These are phyloP conservation scores for Euclidia mi DNA, from an alignment of 2,888 invertebrate species.

Conservation along the genomic window DNA sequence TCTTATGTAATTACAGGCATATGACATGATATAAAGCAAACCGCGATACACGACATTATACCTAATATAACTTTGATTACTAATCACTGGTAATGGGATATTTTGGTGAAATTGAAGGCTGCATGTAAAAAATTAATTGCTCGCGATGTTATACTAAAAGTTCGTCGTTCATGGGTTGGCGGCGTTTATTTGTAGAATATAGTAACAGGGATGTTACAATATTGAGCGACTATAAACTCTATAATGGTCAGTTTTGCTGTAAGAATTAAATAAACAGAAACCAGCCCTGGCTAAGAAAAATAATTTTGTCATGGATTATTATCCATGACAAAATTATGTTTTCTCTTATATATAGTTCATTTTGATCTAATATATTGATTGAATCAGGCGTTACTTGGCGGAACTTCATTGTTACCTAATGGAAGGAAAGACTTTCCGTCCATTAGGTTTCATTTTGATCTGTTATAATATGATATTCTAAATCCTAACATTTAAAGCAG, in stretches of 20 bases:
- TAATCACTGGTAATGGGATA: constrained; percentile 72
- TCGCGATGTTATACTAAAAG: constrained; percentile 6
- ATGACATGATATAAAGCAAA: constrained; percentile 64
- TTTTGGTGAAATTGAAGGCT: constrained; percentile 46
- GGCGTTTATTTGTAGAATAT: constrained; percentile 21
- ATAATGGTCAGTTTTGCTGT: neutral
- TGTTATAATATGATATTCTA: too few relatives aligned
- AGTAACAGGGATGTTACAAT: constrained; percentile 20
- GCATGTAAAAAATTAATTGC: constrained; percentile 27
- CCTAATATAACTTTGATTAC: constrained; percentile 75
- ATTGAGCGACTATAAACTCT: constrained; percentile 5
- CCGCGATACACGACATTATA: constrained; percentile 63
- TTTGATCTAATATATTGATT: too few relatives aligned
- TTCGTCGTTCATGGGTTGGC: neutral
- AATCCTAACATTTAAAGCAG: too few relatives aligned
- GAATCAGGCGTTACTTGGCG: too few relatives aligned
- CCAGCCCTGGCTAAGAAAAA: too few relatives aligned
- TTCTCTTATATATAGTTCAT: too few relatives aligned
- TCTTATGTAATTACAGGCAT: constrained; percentile 52
- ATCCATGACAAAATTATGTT: too few relatives aligned
- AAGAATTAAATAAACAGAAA: neutral
- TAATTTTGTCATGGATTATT: too few relatives aligned
- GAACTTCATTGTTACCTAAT: too few relatives aligned
- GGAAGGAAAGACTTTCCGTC: too few relatives aligned
- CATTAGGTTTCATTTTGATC: too few relatives aligned